Conservation (phyloP, 2,113 vertebrate genomes). For the Macroglossus sobrinus region DNA sequence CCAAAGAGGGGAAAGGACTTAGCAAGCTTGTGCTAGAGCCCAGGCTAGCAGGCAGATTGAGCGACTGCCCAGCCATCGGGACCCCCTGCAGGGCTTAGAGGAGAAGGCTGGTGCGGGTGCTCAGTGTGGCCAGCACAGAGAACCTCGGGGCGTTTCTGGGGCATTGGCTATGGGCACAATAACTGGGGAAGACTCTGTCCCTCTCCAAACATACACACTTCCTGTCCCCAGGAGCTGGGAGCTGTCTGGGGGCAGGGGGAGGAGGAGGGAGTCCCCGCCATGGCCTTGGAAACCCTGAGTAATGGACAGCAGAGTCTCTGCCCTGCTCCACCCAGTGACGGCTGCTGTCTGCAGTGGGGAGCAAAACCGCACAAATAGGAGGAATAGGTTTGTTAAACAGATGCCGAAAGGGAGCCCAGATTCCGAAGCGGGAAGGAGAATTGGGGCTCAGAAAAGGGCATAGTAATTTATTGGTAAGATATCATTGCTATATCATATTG, state of each 20-base stretch:
- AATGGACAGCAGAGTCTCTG: conserved; percentile 36
- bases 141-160: not conserved
- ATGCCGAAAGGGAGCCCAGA: not conserved
- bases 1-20: not conserved
- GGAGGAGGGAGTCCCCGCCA: not conserved
- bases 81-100: too few relatives aligned
- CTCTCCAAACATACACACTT: not conserved
- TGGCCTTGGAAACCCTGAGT: conserved; percentile 57
- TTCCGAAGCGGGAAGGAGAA: not conserved
- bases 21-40: not conserved
- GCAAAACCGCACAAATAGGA: conserved; percentile 18
- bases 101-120: not conserved
- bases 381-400: conserved; percentile 17
- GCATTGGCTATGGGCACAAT: not conserved
- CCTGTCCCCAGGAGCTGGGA: not conserved
- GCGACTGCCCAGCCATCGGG: not conserved
- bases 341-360: conserved; percentile 12
- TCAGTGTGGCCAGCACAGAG: not conserved
- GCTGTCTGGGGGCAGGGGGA: not conserved
- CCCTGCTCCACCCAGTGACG: conserved; percentile 20
- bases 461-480: not conserved
- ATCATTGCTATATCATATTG: not conserved
- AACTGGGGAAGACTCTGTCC: not conserved
- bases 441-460: not conserved
- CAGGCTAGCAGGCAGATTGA: not conserved